Evolutionary conservation across 37 sponge, comb jelly and placozoan genomes (phyloP).

Genomic region (Axinella damicornis): DNA sequence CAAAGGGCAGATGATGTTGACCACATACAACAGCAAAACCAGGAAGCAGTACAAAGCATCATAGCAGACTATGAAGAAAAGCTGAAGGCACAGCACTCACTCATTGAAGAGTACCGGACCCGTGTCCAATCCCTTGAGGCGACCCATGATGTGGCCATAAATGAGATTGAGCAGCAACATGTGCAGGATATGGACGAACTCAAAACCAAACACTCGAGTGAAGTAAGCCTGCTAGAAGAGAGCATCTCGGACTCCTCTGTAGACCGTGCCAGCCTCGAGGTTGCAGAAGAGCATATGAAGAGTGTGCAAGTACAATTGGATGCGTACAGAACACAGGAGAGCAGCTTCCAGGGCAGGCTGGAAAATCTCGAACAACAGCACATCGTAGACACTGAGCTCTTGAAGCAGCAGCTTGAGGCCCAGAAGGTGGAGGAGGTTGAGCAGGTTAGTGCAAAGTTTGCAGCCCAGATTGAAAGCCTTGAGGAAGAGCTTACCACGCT

Average conservation of each 20-base stretch:
- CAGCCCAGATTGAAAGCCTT: slow-evolving; percentile 32
- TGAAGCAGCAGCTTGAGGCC: slow-evolving; percentile 7
- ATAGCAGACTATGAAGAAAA: neutral
- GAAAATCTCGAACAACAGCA: slow-evolving; percentile 38
- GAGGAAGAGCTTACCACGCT: slow-evolving; percentile 16
- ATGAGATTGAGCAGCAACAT: slow-evolving; percentile 26
- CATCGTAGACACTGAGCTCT: slow-evolving; percentile 1
- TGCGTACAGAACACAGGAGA: slow-evolving; percentile 58
- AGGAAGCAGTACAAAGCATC: neutral
- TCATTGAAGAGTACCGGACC: slow-evolving; percentile 9
- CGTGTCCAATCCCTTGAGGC: neutral
- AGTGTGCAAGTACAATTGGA: slow-evolving; percentile 55
- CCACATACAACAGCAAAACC: slow-evolving; percentile 3
- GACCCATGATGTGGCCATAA: neutral
- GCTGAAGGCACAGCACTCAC: neutral
- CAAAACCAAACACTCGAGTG: slow-evolving; percentile 14
- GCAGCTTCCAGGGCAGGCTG: slow-evolving; percentile 13
- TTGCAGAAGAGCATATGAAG: slow-evolving; percentile 67
- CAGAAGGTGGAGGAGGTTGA: slow-evolving; percentile 23
- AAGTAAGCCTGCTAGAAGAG: slow-evolving; percentile 45
- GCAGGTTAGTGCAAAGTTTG: neutral
- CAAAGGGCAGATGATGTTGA: neutral
- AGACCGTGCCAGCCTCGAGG: slow-evolving; percentile 55
- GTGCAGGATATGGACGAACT: slow-evolving; percentile 28
- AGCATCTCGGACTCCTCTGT: slow-evolving; percentile 32